Evolutionary conservation across 2,797 vertebrate species (phyloP).

Genomic region (Rhincodon typus): DNA sequence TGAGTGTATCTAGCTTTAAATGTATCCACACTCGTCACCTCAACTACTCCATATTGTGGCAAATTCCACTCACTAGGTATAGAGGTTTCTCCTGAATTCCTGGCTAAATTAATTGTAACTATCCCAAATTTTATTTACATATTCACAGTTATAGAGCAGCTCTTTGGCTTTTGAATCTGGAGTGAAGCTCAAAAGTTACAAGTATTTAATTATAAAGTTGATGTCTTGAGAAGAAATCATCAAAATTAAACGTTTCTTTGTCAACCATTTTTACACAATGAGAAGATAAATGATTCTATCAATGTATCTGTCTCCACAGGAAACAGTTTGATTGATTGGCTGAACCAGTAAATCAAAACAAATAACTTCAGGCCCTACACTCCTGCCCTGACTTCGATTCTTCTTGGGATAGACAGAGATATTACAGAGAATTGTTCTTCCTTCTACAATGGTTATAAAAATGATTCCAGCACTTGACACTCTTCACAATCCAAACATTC

Average conservation of each 20-base stretch:
- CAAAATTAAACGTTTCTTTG: background rate
- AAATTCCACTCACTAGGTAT: no score
- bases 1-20: background rate
- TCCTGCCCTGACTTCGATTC: background rate
- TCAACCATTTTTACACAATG: background rate
- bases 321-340: background rate
- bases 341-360: background rate
- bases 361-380: background rate
- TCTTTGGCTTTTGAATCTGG: background rate
- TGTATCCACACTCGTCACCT: background rate
- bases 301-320: background rate
- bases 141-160: background rate
- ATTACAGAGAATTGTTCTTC: background rate
- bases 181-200: background rate
- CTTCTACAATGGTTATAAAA: background rate
- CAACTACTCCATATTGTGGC: background rate
- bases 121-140: background rate
- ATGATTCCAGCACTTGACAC: background rate
- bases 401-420: background rate
- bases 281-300: background rate
- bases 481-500: slow-evolving; percentile 12
- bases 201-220: background rate
- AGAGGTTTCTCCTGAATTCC: no score
- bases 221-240: background rate
- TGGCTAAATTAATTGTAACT: background rate